Evolutionary conservation across 2,797 vertebrate genomes (phyloP), one percentile per base, ranked within the genome.

Genomic region (Podargus strigoides): DNA sequence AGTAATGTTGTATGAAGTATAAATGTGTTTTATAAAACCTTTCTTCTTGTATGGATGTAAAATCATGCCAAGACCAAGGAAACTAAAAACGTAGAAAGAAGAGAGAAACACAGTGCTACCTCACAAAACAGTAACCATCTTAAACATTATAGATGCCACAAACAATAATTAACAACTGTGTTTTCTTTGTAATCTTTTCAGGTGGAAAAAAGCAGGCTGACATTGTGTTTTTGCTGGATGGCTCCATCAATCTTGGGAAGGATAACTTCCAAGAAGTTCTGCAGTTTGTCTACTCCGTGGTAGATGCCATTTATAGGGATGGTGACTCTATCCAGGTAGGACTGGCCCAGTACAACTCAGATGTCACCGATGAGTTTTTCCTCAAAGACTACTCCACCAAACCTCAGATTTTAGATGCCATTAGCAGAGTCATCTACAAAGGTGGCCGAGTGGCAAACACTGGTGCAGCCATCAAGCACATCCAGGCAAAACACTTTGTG

Each of bases 171-270:
- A 27, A 32, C 30, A 67, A n/a, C 21, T 13, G 1, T 41, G 5
- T n/a, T 81, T 87, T 36, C 34, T 20, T 63, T 60, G 37, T 42
- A 27, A 76, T 34, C 49, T 10, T 96, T 94, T 74, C 39, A 98
- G 98, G 56, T 91, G 88, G 49, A 36, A 98, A 97, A 79, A 98
- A 98, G 86, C 97, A 98, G 77, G 99, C 99, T 14, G 99, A 99
- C 79, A 98, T 99, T 30, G 99, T 99, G 63, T 99, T 99, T 97
- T 97, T 99, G 93, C 96, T 99, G 97, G 99, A 99, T 47, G 98
- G 99, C 21, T 99, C 99, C 94, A 99, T 99, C 87, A 99, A 99
- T 85, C 96, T 99, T 82, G 98, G 98, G 62, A 98, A 93, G 63
- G 97, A 97, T 1, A 98, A 98, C 95, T 99, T 99, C 96, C 98